Base-by-base conservation (phyloP, 2,113 vertebrate species). In the Archocentrus centrarchus region DNA sequence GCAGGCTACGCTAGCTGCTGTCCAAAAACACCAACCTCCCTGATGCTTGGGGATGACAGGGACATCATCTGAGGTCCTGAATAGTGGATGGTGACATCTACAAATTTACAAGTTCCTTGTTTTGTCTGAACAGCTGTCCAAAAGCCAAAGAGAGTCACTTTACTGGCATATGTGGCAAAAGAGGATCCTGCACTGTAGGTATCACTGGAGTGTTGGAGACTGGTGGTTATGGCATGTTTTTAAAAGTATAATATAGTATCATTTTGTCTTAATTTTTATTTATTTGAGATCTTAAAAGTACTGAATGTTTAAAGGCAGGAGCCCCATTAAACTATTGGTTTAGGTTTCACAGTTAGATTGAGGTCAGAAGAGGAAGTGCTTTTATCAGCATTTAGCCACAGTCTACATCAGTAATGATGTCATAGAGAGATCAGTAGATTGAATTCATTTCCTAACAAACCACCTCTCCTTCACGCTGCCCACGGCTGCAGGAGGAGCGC, bases 401-500 rank as follows among this genome's bases (percentile, higher is more conserved):
- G 64, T 70, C 27, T 15, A 70, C 22, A 14, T 32, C 24, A 50
- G 50, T 70, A 70, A 70, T 32, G 2, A 53, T 32, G 17, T 30
- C 6, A 0, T 8, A 53, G 15, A 17, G 47, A 17, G 24, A 20
- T 70, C 27, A 50, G 15, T 7, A 53, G 66, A 70, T 53, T 53
- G 44, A 20, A 53, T 53, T 30, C 11, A 32, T 5, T 18, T 53
- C 9, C 2, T 53, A 24, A 11, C 84, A 32, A 82, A 66, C 37
- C 18, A 1, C 5, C 11, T 7, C 9, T 30, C 20, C 11, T 8
- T 14, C 1, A 1, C 13, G 7, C 8, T 39, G 5, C 30, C 9
- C 55, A 11, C 7, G 3, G 3, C 15, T 63, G 14, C 93, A 99
- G 98, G 98, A 99, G 89, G 98, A 99, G 90, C 97, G 98, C 32